Conservation (phyloP, 1,140 invertebrate genomes). For the Globodera ellingtonae region DNA sequence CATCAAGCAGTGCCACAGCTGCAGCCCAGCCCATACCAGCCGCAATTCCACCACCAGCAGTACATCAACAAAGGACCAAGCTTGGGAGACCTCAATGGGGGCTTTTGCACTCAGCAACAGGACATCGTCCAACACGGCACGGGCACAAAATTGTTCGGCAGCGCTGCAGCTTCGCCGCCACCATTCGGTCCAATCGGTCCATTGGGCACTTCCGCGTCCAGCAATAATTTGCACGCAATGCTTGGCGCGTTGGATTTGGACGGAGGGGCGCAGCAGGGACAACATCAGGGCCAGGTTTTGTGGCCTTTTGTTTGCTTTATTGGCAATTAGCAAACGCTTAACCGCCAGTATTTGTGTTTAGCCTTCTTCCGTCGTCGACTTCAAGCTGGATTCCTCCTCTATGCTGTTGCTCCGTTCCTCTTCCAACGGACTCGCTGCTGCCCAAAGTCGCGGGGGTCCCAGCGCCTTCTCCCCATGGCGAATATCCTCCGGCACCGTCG, state of each 20-base stretch:
- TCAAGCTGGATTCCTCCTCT: background rate
- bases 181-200: conserved; percentile 3
- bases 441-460: background rate
- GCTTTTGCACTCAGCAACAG: background rate
- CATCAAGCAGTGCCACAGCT: too few species aligned
- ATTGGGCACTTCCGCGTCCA: conserved; percentile 15
- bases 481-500: background rate
- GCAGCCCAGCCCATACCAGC: background rate
- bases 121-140: background rate
- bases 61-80: background rate
- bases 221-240: conserved; percentile 22
- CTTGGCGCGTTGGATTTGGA: conserved; percentile 23
- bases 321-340: background rate
- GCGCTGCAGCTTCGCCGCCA: background rate
- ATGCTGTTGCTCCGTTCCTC: conserved; percentile 7
- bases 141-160: background rate
- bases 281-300: conserved; percentile 1
- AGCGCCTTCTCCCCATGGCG: conserved; percentile 21
- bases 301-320: background rate
- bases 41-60: conserved; percentile 14
- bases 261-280: background rate
- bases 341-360: background rate
- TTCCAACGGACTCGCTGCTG: background rate
- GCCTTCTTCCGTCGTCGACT: background rate
- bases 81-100: background rate